Base-by-base conservation (phyloP, 2,113 vertebrate species). In the Myrmecophaga tridactyla region DNA sequence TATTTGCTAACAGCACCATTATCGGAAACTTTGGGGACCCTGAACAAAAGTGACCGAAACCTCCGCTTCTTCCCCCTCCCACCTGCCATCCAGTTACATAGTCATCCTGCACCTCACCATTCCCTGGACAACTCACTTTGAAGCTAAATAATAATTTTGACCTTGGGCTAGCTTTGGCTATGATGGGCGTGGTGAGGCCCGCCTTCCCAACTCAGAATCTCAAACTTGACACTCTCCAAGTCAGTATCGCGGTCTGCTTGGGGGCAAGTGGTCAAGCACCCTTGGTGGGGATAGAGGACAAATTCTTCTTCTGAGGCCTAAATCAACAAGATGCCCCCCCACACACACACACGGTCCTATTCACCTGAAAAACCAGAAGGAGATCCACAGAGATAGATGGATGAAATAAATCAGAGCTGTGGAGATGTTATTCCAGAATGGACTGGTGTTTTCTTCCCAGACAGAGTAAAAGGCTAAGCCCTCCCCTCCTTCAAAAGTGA, bases 351-450 rank as follows among this genome's bases (percentile, higher is more conserved):
- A 39, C 81, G 20, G 34, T 63, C 65, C 48, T 89, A 36, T 67
- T 93, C 43, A 62, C 36, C 86, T 94, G 69, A 62, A 94, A 86
- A 85, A 2, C 41, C 60, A 92, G n/a, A 94, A n/a, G 11, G 15
- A 83, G 29, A 78, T 34, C 41, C 41, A 81, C 81, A 90, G 89
- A 96, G 58, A 84, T 39, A 86, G 39, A 76, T 12, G 20, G 31
- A 80, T 82, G 62, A 96, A 76, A 76, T 85, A 85, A 92, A 27
- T 90, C 62, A 89, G 77, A 89, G 43, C 60, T 89, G 23, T 62
- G 56, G 17, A 92, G 20, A 60, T 81, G 58, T 63, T 39, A 72
- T 65, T 92, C 62, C 81, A 77, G 73, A 96, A 91, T 18, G 81
- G 36, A 92, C 62, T 39, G 25, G 46, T 27, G 67, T 76, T 88